phyloP scores from a whole-genome alignment of 2,888 invertebrate genomes.

The Rugalucina vietnamica region DNA sequence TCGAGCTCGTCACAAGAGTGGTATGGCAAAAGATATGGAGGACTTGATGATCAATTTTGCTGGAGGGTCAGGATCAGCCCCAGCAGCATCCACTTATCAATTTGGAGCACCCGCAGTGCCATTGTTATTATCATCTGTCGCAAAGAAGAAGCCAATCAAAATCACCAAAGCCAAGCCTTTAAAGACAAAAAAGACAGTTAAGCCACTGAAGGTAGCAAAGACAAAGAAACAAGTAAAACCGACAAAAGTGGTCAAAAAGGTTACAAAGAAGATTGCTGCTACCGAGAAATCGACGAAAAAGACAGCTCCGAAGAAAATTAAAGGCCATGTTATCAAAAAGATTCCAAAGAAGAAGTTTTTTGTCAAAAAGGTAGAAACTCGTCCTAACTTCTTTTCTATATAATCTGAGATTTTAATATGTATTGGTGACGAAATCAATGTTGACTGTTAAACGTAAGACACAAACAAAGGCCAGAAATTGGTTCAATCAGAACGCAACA shows the following conservation, averaged over 20 bases:
- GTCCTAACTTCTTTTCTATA: too few relatives aligned
- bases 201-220: neutral
- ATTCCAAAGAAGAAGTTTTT: too few relatives aligned
- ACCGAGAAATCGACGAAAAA: neutral
- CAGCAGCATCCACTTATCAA: neutral
- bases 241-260: neutral
- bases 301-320: neutral
- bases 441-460: too few relatives aligned
- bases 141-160: slow-evolving; percentile 18
- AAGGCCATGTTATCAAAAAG: neutral
- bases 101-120: too few relatives aligned
- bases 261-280: neutral
- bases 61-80: neutral
- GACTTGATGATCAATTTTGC: neutral
- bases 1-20: neutral
- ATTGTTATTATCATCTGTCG: neutral
- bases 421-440: too few relatives aligned
- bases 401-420: too few relatives aligned
- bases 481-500: too few relatives aligned
- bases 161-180: slow-evolving; percentile 12
- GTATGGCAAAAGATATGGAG: slow-evolving; percentile 2
- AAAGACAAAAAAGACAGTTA: neutral
- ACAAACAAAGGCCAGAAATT: too few relatives aligned
- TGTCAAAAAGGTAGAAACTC: too few relatives aligned
- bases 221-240: slow-evolving; percentile 17